These are phyloP conservation scores for Euzophera pinguis DNA, from an alignment of 2,888 invertebrate genomes.

Conservation along the genomic window DNA sequence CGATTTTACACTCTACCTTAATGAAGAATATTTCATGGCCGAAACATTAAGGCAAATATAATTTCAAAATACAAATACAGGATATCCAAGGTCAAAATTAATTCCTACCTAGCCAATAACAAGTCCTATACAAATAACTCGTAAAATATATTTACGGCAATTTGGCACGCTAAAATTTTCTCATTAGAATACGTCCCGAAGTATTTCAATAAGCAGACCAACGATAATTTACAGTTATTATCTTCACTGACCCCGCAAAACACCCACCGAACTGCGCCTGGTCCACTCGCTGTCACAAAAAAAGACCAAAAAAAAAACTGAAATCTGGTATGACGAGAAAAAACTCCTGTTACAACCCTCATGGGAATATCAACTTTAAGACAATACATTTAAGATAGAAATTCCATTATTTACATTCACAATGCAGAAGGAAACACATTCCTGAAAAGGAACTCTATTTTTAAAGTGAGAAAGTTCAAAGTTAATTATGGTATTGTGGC, in stretches of 20 bases:
- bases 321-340: conserved; percentile 74
- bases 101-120: background rate
- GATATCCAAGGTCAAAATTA: background rate
- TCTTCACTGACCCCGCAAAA: conserved; percentile 77
- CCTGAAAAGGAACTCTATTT: conserved; percentile 76
- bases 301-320: conserved; percentile 62
- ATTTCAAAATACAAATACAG: too few species aligned
- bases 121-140: background rate
- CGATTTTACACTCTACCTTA: background rate
- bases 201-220: conserved; percentile 74
- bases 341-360: conserved; percentile 37
- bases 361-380: conserved; percentile 41
- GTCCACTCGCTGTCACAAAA: conserved; percentile 68
- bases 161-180: conserved; percentile 42
- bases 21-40: background rate
- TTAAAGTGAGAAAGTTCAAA: conserved; percentile 75
- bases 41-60: background rate
- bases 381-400: conserved; percentile 28
- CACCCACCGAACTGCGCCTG: conserved; percentile 69
- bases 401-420: conserved; percentile 22
- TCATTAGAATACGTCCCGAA: conserved; percentile 63
- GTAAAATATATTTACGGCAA: conserved; percentile 11
- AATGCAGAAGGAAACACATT: conserved; percentile 42
- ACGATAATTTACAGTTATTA: conserved; percentile 79
- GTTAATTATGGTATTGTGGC: conserved; percentile 68